Base-by-base conservation (phyloP, 1,140 invertebrate genomes). In the Drosophila gunungcola region DNA sequence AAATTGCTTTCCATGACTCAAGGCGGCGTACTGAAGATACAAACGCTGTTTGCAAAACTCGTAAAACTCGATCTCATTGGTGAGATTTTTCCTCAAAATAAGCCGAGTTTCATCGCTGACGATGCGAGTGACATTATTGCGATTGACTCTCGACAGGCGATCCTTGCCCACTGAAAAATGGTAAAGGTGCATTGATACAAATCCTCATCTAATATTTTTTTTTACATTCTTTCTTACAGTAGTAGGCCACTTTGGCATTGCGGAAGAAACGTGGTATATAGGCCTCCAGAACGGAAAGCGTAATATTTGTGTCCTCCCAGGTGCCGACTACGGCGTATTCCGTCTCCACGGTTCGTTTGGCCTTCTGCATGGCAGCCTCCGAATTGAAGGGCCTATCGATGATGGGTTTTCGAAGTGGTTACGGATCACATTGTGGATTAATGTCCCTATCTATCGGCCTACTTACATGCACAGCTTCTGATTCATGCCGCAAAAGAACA, bases 301-400 rank as follows among this genome's bases (percentile, higher is more conserved):
- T 97, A 1, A 95, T 95, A 92, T 97, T 97, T 82, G 97, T 94
- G 81, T 98, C 97, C 89, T 98, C 97, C 10, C 97, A 94, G n/a
- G 97, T 96, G 1, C 97, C 97, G 3, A 98, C 97, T 0, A 98
- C 97, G 0, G 97, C 96, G 82, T 97, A 98, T 68, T 97, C 95
- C 81, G 95, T 93, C 85, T 97, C 97, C 2, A 97, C 96, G 7
- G 96, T 96, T 45, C 95, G 92, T 92, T 97, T 98, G 1, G 97
- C 97, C 83, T 95, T 95, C 89, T 97, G 96, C 77, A 98, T 92
- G 6, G 97, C 97, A 72, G 95, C 96, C 34, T 95, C 92, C 0
- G 96, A 97, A 82, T 97, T 97, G 85, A 97, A 97, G 52, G 96
- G 97, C 75, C 96, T 97, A 93, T 36, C 38, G 13, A 46, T 7